A percentile compares a stretch with the other conserved stretches of the same genome.
These are phyloP conservation scores for Rhagoletis zephyria DNA, from an alignment of 1,140 invertebrate species.

Conservation along the genomic window DNA sequence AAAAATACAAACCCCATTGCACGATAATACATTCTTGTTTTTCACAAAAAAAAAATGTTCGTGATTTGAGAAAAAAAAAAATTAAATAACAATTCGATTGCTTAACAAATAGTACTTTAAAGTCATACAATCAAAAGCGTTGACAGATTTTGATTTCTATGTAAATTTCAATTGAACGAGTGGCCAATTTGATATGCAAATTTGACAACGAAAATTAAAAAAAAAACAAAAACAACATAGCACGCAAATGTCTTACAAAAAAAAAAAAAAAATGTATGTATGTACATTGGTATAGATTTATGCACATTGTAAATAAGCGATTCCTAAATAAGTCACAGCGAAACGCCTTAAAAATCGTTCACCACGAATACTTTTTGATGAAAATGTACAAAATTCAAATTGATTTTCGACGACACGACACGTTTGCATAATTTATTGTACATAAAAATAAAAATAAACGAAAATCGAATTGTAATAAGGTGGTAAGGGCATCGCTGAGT, in stretches of 20 bases:
- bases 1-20: not conserved
- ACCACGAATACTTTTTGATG: constrained; percentile 33
- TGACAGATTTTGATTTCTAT: constrained; percentile 52
- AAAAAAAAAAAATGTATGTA: too few relatives aligned
- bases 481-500: not conserved
- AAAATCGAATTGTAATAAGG: not conserved
- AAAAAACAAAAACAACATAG: not conserved
- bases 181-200: constrained; percentile 47
- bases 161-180: constrained; percentile 37
- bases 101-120: constrained; percentile 42
- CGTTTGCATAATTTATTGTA: constrained; percentile 38
- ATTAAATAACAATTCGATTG: constrained; percentile 27
- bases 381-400: constrained; percentile 48
- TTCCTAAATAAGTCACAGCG: constrained; percentile 19
- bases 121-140: constrained; percentile 46
- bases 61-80: not conserved
- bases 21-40: not conserved
- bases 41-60: not conserved
- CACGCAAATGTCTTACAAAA: not conserved
- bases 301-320: constrained; percentile 8
- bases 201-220: constrained; percentile 2
- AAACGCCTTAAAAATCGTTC: constrained; percentile 39
- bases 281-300: not conserved
- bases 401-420: constrained; percentile 32
- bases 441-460: not conserved